Evolutionary conservation across 2,888 invertebrate genomes (phyloP).

Genomic region (Empis stercorea): DNA sequence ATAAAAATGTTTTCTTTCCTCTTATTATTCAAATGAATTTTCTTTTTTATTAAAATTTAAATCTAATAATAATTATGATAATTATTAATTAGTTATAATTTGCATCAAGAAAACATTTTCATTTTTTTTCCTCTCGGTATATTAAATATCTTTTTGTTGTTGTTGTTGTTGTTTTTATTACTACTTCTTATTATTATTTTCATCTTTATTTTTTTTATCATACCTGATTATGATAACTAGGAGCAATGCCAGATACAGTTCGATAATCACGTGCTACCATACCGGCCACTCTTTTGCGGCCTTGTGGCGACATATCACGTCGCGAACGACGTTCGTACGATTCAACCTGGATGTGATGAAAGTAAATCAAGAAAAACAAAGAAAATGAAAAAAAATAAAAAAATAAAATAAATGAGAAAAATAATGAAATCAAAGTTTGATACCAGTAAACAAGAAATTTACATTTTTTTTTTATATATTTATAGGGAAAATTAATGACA

Average conservation of each 20-base stretch:
- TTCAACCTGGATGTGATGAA: slow-evolving; percentile 38
- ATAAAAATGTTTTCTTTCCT: too few relatives aligned
- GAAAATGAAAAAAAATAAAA: not conserved
- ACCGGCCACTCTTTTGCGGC: slow-evolving; percentile 53
- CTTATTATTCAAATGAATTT: too few relatives aligned
- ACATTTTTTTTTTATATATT: too few relatives aligned
- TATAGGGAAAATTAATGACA: too few relatives aligned
- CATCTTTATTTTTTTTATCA: too few relatives aligned
- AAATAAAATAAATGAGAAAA: slow-evolving; percentile 2
- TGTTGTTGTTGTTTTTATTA: not conserved
- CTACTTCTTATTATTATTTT: not conserved
- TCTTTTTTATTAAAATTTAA: too few relatives aligned
- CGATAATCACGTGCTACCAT: slow-evolving; percentile 48
- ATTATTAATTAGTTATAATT: too few relatives aligned
- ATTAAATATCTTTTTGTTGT: too few relatives aligned
- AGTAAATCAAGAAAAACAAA: not conserved
- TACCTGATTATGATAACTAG: slow-evolving; percentile 38
- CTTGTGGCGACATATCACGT: slow-evolving; percentile 73
- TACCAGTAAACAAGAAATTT: not conserved
- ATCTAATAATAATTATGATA: too few relatives aligned
- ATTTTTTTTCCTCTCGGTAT: too few relatives aligned
- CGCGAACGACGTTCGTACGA: slow-evolving; percentile 60
- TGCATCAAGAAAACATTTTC: too few relatives aligned
- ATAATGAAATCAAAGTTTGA: slow-evolving; percentile 1
- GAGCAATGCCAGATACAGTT: slow-evolving; percentile 38